Evolutionary conservation across 2,888 invertebrate genomes (phyloP).

Genomic region (Limnephilus auricula): DNA sequence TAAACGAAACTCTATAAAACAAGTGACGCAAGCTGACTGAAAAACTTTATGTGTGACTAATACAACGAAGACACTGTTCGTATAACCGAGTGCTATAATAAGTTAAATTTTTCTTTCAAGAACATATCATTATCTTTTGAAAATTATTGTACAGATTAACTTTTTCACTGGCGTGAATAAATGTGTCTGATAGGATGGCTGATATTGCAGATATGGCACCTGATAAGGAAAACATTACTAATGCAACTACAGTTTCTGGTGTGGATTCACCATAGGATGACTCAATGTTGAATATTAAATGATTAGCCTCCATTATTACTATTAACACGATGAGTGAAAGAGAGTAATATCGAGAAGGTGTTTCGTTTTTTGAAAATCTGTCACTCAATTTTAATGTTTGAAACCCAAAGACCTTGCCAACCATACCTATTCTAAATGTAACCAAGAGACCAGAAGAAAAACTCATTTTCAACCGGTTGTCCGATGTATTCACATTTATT

Average conservation of each 20-base stretch:
- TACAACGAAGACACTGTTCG: not conserved
- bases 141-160: constrained; percentile 12
- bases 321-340: not conserved
- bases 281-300: not conserved
- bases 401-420: not conserved
- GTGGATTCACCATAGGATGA: not conserved
- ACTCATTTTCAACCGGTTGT: not conserved
- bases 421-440: not conserved
- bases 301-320: not conserved
- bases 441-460: not conserved
- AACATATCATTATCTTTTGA: not conserved
- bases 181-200: not conserved
- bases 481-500: not conserved
- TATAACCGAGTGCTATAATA: not conserved
- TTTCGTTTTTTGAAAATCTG: not conserved
- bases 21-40: not conserved
- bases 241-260: not conserved
- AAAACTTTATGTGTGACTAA: not conserved
- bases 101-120: not conserved
- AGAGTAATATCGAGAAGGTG: not conserved
- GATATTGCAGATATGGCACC: not conserved
- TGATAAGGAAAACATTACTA: not conserved
- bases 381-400: not conserved
- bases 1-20: not conserved
- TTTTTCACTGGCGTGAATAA: not conserved